Base-by-base conservation (phyloP, 2,888 invertebrate genomes). In the Pilophorus perplexus region DNA sequence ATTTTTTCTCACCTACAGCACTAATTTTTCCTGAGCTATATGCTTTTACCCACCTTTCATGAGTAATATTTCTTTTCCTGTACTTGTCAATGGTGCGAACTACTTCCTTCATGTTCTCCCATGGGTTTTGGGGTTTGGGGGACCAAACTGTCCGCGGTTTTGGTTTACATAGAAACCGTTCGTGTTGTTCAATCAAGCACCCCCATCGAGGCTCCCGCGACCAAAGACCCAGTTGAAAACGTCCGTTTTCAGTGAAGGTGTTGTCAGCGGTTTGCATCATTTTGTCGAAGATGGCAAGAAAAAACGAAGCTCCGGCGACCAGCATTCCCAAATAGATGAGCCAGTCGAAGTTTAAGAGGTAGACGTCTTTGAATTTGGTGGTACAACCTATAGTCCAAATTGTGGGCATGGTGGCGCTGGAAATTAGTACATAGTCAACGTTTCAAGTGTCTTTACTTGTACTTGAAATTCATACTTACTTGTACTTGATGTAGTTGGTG, bases 231-330 rank as follows among this genome's bases (percentile, higher is more conserved):
- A 55, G 22, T 10, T 38, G 38, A n/a, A 55, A 22, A 2, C 3
- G 33, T 38, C 20, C 33, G 5, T 55, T 37, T 10, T 37, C 8
- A 38, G 37, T 22, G 37, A 55, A 55, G 14, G 2, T 37, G 22
- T 55, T 37, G 10, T 55, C 55, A 2, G 55, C 38, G 22, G 38
- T 37, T 12, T 55, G 55, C 28, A 55, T 14, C n/a, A 37, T 38
- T 38, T 20, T 55, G 38, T 55, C 38, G 22, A 37, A 6, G 10
- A 55, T 3, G 3, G 55, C 18, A 37, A 38, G 18, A 2, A 16
- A 38, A n/a, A 55, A 20, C n/a, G 55, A 55, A 37, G 23, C 33
- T 5, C 10, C 10, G 33, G 33, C 33, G 33, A 55, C 6, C 12
- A 37, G 1, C 10, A 55, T 55, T n/a, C 33, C 33, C 10, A 37